phyloP scores from a whole-genome alignment of 2,888 invertebrate species.

The Adelphocoris suturalis region DNA sequence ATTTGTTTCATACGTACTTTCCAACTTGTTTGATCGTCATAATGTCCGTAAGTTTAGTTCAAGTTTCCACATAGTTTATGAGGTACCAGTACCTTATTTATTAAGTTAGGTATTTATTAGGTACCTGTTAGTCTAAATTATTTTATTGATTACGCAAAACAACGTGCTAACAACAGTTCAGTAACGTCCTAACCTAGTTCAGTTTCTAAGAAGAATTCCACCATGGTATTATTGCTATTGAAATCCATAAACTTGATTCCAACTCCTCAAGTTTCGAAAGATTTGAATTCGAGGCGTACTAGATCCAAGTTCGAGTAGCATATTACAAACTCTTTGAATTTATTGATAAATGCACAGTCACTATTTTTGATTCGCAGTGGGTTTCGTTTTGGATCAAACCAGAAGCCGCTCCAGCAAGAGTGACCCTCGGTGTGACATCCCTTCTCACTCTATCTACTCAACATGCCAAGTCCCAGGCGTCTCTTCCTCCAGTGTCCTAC shows the following conservation, averaged over 20 bases:
- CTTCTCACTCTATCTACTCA: conserved; percentile 93
- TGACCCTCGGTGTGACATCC: conserved; percentile 94
- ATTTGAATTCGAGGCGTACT: too few species aligned
- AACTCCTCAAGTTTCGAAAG: too few species aligned
- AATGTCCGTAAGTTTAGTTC: conserved; percentile 87
- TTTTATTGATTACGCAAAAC: too few species aligned
- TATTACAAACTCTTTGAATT: not conserved
- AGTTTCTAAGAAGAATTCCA: too few species aligned
- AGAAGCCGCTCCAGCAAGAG: conserved; percentile 95
- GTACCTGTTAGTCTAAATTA: too few species aligned
- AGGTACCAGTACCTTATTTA: too few species aligned
- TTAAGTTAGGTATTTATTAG: too few species aligned
- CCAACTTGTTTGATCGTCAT: conserved; percentile 96
- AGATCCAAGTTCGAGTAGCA: too few species aligned
- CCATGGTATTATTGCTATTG: too few species aligned
- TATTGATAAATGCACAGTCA: not conserved
- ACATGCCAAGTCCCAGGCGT: conserved; percentile 96
- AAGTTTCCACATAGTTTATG: not conserved
- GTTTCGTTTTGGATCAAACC: conserved; percentile 97
- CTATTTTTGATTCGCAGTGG: conserved; percentile 83
- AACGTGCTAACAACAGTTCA: too few species aligned
- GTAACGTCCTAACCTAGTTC: too few species aligned
- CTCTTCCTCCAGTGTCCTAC: conserved; percentile 94
- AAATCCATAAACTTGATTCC: too few species aligned
- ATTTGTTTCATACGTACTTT: conserved; percentile 95